Evolutionary conservation across 37 sponge, comb jelly and placozoan genomes (phyloP).

Genomic region (Cladorhizidae sp.): DNA sequence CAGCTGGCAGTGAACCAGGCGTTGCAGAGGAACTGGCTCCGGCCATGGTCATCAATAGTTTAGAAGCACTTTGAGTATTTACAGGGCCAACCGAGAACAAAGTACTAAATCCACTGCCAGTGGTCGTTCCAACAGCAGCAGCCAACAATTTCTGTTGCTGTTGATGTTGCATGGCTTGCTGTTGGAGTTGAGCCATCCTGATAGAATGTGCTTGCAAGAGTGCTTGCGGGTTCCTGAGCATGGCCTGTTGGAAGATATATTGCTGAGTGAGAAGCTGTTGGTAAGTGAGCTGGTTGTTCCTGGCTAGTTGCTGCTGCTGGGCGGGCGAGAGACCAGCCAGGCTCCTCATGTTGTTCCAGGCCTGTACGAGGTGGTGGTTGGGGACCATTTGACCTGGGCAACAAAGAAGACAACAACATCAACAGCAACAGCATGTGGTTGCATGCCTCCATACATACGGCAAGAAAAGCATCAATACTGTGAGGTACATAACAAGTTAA

Average conservation of each 20-base stretch:
- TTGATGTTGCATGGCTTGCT: neutral
- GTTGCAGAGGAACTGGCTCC: neutral
- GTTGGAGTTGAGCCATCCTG: conserved; percentile 16
- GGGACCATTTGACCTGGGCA: neutral
- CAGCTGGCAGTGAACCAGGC: neutral
- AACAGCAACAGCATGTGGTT: neutral
- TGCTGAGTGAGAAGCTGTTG: conserved; percentile 31
- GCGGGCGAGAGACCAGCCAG: conserved; percentile 15
- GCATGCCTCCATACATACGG: no score
- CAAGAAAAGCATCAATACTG: no score
- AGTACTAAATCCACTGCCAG: neutral
- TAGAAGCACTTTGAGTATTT: neutral
- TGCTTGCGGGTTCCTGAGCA: conserved; percentile 25
- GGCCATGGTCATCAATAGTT: neutral
- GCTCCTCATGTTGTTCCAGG: conserved; percentile 32
- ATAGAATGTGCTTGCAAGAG: conserved; percentile 30
- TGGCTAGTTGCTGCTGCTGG: conserved; percentile 20
- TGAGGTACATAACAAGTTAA: no score
- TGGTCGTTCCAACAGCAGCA: conserved; percentile 6
- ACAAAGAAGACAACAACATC: neutral
- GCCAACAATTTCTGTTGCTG: conserved; percentile 8
- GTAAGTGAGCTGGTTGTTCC: conserved; percentile 15
- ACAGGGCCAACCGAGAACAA: neutral
- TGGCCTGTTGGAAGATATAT: conserved; percentile 30
- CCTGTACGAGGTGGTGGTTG: conserved; percentile 38